Evolutionary conservation across 2,888 invertebrate genomes (phyloP), one percentile per base, ranked within the genome.

Genomic region (Cacoxenus indagator): DNA sequence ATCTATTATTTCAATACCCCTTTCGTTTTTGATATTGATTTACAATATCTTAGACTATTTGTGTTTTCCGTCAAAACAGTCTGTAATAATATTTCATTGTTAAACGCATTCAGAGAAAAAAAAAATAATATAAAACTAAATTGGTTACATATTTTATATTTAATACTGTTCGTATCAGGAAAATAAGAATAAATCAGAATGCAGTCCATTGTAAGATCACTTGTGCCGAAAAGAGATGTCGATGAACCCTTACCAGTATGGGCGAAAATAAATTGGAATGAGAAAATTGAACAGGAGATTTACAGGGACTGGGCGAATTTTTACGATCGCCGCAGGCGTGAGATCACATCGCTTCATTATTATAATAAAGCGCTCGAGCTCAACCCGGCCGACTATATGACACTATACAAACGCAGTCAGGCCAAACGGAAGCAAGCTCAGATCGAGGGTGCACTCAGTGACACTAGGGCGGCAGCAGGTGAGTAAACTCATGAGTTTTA

Each of bases 291-390:
- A n/a, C 87, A 86, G 70, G 67, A 80, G 11, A 83, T 87, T 19
- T 87, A 86, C 22, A 77, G 84, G 5, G 87, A 87, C 31, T 87
- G 87, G 87, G 87, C 86, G 2, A 73, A 78, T 0, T 86, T 85
- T 67, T 87, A 85, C 57, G 84, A 83, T 0, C 78, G 76, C 19
- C 81, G 84, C 9, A 85, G 86, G 5, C 76, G 85, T 19, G 75
- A 85, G 68, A 85, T 84, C 37, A 78, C 82, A n/a, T 87, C 87
- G 0, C 67, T 83, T 5, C 70, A 84, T 14, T 87, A 87, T 51
- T 86, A 81, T 45, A 76, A 82, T 27, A 82, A 81, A 70, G 85
- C 87, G 0, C 67, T 87, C 22, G 76, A 77, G 0, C 45, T 87
- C 17, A 78, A 81, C 62, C 69, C 59, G 0, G 31, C 65, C 17